Base-by-base conservation (phyloP, 2,797 vertebrate genomes). In the Sebastolobus alascanus region DNA sequence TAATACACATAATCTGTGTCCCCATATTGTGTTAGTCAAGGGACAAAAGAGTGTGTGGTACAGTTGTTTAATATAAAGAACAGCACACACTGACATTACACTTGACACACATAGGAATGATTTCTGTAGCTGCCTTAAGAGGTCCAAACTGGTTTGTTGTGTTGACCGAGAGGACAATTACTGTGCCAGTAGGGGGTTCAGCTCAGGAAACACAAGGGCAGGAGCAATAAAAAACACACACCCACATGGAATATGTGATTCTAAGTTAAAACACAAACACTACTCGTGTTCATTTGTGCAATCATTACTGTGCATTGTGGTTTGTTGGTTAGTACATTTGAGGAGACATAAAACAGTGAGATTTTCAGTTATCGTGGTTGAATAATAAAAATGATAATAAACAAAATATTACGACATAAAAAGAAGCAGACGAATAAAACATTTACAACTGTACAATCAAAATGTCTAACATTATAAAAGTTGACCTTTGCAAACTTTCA, bases 51-150 rank as follows among this genome's bases (percentile, higher is more conserved):
- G 25, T 59, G 58, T 29, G 31, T 38, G 27, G 37, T 59, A 14
- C 35, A 63, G 25, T 50, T 75, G 7, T 37, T 71, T 31, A 22
- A 73, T 52, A 78, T 33, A 54, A 73, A 82, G 12, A 80, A 71
- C 74, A 74, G 65, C 61, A 84, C 31, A 87, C 33, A 81, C 63
- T 16, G 64, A 80, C 50, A 69, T 54, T 79, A 22, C 12, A 64
- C 75, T 8, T 9, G 25, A 78, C 25, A 68, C 55, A 12, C 59
- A 74, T 46, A 82, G 55, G 1, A 76, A 73, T 46, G 25, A 76
- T 67, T 80, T n/a, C 79, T 78, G 79, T 85, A 91, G 92, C 89
- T 92, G 90, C 90, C 82, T 20, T 63, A 59, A 80, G 67, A 84
- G 33, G 50, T 78, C 64, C 35, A 78, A 58, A 77, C 31, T 67